These are phyloP conservation scores for Ceratoteleas bidentatus DNA, from an alignment of 1,140 invertebrate species.

Conservation along the genomic window DNA sequence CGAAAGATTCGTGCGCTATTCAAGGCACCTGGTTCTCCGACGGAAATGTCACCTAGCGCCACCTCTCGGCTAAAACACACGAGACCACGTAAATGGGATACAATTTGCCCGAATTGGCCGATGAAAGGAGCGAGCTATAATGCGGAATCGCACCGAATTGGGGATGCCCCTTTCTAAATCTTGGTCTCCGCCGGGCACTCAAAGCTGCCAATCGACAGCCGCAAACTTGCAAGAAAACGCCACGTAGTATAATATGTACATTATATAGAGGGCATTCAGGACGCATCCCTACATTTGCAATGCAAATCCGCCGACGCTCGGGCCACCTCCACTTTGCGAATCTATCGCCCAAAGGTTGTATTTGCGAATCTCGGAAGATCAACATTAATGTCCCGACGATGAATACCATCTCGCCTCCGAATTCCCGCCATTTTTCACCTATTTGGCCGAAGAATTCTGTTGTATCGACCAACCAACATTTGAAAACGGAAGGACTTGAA, in stretches of 20 bases:
- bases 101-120: conserved; percentile 37
- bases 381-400: conserved; percentile 34
- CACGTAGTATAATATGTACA: conserved; percentile 48
- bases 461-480: neutral
- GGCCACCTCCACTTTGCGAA: conserved; percentile 33
- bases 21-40: neutral
- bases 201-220: conserved; percentile 58
- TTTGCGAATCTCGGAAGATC: conserved; percentile 39
- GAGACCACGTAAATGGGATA: conserved; percentile 33
- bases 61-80: conserved; percentile 16
- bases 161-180: conserved; percentile 63
- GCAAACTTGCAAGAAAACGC: conserved; percentile 54
- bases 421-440: neutral
- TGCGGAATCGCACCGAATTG: conserved; percentile 54
- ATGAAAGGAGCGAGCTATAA: conserved; percentile 44
- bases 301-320: conserved; percentile 61
- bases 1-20: too few species aligned
- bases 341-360: conserved; percentile 35
- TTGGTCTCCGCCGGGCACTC: conserved; percentile 40
- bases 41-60: neutral
- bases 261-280: conserved; percentile 56
- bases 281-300: conserved; percentile 63
- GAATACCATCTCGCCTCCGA: conserved; percentile 22
- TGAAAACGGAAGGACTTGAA: neutral
- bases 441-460: neutral